These are phyloP conservation scores for Amphipyra tragopoginis DNA, from an alignment of 2,888 invertebrate genomes.

Conservation along the genomic window DNA sequence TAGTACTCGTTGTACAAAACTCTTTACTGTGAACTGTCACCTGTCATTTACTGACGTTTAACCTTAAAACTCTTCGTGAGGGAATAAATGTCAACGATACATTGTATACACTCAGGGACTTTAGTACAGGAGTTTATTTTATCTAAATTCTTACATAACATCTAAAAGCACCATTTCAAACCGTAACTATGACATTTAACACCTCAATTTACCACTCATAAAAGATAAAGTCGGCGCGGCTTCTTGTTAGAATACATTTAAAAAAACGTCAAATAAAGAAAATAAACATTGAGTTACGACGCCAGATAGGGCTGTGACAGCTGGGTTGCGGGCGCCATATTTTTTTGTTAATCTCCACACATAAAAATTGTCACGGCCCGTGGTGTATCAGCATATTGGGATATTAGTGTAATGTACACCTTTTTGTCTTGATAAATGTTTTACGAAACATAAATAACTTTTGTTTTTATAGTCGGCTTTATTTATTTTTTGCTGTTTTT, in stretches of 20 bases:
- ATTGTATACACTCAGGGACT: slow-evolving; percentile 21
- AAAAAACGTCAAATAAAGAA: slow-evolving; percentile 71
- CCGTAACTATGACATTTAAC: slow-evolving; percentile 64
- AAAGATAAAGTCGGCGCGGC: slow-evolving; percentile 70
- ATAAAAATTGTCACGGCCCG: slow-evolving; percentile 67
- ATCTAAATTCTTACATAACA: slow-evolving; percentile 38
- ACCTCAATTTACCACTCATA: slow-evolving; percentile 75
- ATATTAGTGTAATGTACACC: slow-evolving; percentile 63
- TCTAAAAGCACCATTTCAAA: slow-evolving; percentile 56
- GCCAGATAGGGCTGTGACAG: slow-evolving; percentile 73
- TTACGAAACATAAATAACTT: slow-evolving; percentile 56
- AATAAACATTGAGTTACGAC: slow-evolving; percentile 74
- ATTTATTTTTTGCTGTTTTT: slow-evolving; percentile 30
- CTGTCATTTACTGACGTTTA: neutral
- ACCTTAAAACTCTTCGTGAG: slow-evolving; percentile 20
- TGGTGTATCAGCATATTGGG: slow-evolving; percentile 65
- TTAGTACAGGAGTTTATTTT: slow-evolving; percentile 50
- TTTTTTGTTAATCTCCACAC: slow-evolving; percentile 70
- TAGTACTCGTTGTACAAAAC: no score
- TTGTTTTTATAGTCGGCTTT: slow-evolving; percentile 38
- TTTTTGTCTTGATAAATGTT: slow-evolving; percentile 62
- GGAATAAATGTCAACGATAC: slow-evolving; percentile 18
- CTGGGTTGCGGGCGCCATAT: slow-evolving; percentile 64
- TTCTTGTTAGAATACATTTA: slow-evolving; percentile 65
- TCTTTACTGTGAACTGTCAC: neutral